phyloP scores from a whole-genome alignment of 35 echinoderm and acorn worm genomes.

The Strongylocentrotus purpuratus region DNA sequence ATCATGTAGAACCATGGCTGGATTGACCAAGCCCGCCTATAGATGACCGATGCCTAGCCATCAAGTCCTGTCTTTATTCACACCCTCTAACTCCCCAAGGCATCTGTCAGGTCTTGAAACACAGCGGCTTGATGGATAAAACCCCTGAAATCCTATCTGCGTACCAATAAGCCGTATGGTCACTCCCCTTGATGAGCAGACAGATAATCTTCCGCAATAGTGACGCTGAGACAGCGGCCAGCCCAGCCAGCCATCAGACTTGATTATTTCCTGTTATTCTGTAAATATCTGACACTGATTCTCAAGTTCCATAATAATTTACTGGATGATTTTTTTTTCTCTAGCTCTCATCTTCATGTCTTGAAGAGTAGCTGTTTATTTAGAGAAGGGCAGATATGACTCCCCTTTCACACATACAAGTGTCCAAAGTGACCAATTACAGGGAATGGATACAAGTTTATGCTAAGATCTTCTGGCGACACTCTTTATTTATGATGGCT shows the following conservation, averaged over 20 bases:
- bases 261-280: slow-evolving; percentile 36
- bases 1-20: background rate
- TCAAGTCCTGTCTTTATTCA: background rate
- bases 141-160: background rate
- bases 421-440: slow-evolving; percentile 38
- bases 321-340: background rate
- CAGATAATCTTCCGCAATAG: background rate
- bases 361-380: slow-evolving; percentile 21
- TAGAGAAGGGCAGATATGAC: background rate
- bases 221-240: background rate
- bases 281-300: slow-evolving; percentile 24
- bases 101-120: background rate
- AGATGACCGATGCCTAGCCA: background rate
- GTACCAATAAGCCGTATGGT: slow-evolving; percentile 24
- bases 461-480: slow-evolving; percentile 14
- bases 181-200: background rate
- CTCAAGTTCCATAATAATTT: slow-evolving; percentile 43
- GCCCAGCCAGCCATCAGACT: background rate
- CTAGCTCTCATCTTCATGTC: background rate
- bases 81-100: background rate
- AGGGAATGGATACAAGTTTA: background rate
- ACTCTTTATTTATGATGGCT: slow-evolving; percentile 32
- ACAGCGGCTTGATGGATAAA: background rate
- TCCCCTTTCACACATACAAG: background rate
- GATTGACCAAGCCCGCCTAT: background rate